Conservation (phyloP, 2,888 invertebrate species). For the Eucriotettix oculatus region DNA sequence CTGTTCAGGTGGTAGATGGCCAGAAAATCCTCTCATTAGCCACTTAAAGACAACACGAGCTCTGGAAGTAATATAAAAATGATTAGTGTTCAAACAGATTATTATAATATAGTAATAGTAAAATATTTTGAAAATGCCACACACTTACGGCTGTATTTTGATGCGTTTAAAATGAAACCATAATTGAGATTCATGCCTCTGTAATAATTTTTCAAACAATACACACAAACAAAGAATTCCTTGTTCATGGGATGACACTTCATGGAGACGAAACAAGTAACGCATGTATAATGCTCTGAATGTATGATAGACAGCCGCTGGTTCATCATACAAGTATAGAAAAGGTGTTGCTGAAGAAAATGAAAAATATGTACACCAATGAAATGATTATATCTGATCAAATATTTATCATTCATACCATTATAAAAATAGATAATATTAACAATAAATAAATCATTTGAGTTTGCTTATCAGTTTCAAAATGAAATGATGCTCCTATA, state of each 20-base stretch:
- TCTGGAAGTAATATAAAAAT: constrained; percentile 29
- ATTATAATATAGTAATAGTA: background rate
- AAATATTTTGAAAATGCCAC: background rate
- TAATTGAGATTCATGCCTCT: constrained; percentile 75
- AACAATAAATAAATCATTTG: too few species aligned
- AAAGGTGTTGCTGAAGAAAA: constrained; percentile 69
- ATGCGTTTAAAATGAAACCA: constrained; percentile 83
- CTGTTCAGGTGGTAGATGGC: constrained; percentile 84
- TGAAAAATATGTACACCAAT: background rate
- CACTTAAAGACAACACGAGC: constrained; percentile 87
- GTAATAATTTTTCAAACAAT: constrained; percentile 74
- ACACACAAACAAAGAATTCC: constrained; percentile 76
- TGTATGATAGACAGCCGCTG: constrained; percentile 71
- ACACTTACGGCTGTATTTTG: constrained; percentile 78
- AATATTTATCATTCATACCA: too few species aligned
- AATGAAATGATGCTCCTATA: too few species aligned
- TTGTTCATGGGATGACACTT: constrained; percentile 81
- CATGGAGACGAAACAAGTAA: constrained; percentile 83
- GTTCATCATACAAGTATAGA: constrained; percentile 83
- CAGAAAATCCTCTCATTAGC: constrained; percentile 92
- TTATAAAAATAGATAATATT: too few species aligned
- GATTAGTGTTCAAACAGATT: background rate
- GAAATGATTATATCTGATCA: too few species aligned
- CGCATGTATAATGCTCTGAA: constrained; percentile 82
- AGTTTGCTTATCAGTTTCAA: too few species aligned